Conservation (phyloP, 2,888 invertebrate genomes). For the Nyleta sp. region DNA sequence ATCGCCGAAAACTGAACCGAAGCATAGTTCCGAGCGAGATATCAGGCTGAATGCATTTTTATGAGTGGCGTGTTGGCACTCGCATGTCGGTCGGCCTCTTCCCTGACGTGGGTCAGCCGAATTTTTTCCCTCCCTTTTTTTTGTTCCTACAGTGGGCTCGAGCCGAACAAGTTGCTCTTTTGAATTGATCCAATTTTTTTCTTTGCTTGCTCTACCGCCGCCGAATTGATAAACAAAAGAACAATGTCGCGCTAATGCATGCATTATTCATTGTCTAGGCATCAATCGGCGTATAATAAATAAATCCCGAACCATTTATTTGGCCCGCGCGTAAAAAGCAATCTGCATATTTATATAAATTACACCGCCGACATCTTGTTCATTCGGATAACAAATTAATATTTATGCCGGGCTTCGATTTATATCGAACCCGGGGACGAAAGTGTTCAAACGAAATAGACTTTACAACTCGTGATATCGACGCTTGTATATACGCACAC, state of each 20-base stretch:
- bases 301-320: conserved; percentile 21
- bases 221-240: conserved; percentile 44
- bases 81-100: conserved; percentile 71
- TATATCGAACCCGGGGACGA: conserved; percentile 16
- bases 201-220: conserved; percentile 1
- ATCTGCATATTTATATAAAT: conserved; percentile 47
- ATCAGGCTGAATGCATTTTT: conserved; percentile 73
- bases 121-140: conserved; percentile 25
- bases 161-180: conserved; percentile 50
- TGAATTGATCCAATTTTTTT: too few relatives aligned
- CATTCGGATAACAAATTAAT: conserved; percentile 35
- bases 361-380: conserved; percentile 25
- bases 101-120: conserved; percentile 65
- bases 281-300: conserved; percentile 34
- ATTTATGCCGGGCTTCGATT: conserved; percentile 33
- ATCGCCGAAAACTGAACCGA: conserved; percentile 51
- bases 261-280: conserved; percentile 44
- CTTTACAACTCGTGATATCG: conserved; percentile 27
- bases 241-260: conserved; percentile 32
- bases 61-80: conserved; percentile 71
- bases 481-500: too few relatives aligned
- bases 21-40: conserved; percentile 66
- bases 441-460: conserved; percentile 25
- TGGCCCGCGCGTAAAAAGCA: conserved; percentile 29
- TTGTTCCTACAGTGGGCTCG: conserved; percentile 28